Percentiles rank a stretch among this genome's conserved stretches.
Conservation (phyloP, 2,888 invertebrate species). For the Oxycera nigricornis region DNA sequence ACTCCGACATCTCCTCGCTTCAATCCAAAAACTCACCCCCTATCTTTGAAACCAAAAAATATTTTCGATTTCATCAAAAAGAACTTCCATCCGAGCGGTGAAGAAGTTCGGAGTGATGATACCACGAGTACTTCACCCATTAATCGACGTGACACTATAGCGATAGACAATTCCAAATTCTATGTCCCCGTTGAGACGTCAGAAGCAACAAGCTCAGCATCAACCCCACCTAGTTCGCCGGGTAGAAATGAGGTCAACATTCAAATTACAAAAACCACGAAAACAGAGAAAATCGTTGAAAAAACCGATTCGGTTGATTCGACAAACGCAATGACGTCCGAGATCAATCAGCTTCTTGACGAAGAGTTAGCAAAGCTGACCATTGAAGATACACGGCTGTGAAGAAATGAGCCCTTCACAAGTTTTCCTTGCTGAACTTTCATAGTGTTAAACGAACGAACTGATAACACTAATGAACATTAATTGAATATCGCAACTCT, state of each 20-base stretch:
- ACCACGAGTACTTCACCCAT: neutral
- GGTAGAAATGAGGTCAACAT: conserved; percentile 56
- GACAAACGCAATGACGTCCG: conserved; percentile 55
- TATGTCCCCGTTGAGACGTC: conserved; percentile 51
- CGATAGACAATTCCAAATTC: conserved; percentile 58
- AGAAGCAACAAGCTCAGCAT: neutral
- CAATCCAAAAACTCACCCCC: conserved; percentile 44
- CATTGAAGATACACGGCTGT: conserved; percentile 50
- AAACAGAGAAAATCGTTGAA: conserved; percentile 58
- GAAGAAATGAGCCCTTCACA: neutral
- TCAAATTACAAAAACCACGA: conserved; percentile 57
- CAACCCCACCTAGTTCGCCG: neutral
- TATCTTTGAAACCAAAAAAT: conserved; percentile 56
- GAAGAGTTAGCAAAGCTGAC: conserved; percentile 58
- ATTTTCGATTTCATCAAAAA: conserved; percentile 62
- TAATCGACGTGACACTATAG: conserved; percentile 28
- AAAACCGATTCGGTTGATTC: conserved; percentile 51
- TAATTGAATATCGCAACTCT: too few species aligned
- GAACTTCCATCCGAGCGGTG: conserved; percentile 56
- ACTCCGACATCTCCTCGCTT: conserved; percentile 44
- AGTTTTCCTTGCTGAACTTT: neutral
- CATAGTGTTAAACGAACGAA: too few species aligned
- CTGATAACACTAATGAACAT: too few species aligned
- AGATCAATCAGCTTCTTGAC: conserved; percentile 59
- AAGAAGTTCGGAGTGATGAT: conserved; percentile 20